These are phyloP conservation scores for Lonchura striata DNA, from an alignment of 2,113 vertebrate genomes.

Conservation along the genomic window DNA sequence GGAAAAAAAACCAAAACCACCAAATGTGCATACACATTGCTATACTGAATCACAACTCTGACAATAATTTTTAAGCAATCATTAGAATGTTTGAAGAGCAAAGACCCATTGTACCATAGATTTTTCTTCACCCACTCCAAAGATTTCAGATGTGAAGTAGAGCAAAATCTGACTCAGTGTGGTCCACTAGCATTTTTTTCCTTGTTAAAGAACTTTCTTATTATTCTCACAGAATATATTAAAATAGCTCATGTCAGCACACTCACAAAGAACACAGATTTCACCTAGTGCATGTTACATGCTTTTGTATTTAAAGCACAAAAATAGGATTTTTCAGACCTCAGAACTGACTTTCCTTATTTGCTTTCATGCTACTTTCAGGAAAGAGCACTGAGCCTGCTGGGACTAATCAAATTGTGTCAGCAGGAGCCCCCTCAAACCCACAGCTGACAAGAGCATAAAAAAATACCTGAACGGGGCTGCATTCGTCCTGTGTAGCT, in stretches of 20 bases:
- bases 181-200: background rate
- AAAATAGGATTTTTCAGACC: background rate
- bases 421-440: background rate
- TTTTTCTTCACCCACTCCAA: background rate
- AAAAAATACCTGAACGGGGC: background rate
- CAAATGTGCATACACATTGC: background rate
- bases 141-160: background rate
- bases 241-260: background rate
- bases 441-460: background rate
- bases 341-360: background rate
- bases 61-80: background rate
- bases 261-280: background rate
- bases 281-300: background rate
- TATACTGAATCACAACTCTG: background rate
- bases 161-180: background rate
- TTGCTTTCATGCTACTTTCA: background rate
- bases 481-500: background rate
- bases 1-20: rapidly evolving
- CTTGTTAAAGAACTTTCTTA: background rate
- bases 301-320: background rate
- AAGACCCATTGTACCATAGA: background rate
- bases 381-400: background rate
- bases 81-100: background rate
- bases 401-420: background rate
- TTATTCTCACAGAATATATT: background rate